Evolutionary conservation across 2,888 invertebrate genomes (phyloP).

Genomic region (Noctuana brunneofusca): DNA sequence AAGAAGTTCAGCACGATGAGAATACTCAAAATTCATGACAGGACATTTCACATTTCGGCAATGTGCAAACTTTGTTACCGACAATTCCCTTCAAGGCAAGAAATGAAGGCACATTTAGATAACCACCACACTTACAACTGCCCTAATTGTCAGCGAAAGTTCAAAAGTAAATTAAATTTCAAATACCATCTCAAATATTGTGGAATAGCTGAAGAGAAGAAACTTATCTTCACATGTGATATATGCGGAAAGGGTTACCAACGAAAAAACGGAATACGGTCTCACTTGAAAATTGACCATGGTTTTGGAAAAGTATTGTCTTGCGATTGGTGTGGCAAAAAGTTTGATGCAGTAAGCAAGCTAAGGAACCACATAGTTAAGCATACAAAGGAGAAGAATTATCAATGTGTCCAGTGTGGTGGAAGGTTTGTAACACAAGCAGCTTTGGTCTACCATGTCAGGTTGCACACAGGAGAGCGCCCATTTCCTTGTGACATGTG

Average conservation of each 20-base stretch:
- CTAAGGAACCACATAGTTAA: constrained; percentile 66
- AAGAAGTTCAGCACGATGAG: constrained; percentile 63
- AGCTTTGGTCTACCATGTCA: constrained; percentile 63
- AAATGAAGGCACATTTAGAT: constrained; percentile 57
- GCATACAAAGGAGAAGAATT: constrained; percentile 69
- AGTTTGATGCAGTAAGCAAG: constrained; percentile 64
- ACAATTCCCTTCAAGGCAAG: constrained; percentile 60
- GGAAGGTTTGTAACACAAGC: constrained; percentile 66
- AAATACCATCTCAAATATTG: constrained; percentile 60
- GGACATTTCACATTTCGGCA: constrained; percentile 54
- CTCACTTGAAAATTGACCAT: constrained; percentile 63
- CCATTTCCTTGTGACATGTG: constrained; percentile 70
- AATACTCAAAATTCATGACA: constrained; percentile 58
- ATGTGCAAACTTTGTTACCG: constrained; percentile 61
- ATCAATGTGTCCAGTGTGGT: constrained; percentile 62
- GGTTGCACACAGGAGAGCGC: constrained; percentile 70
- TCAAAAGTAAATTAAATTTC: constrained; percentile 55
- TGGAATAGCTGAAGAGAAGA: constrained; percentile 45
- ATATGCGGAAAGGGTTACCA: constrained; percentile 64
- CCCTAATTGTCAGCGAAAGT: constrained; percentile 55
- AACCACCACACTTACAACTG: constrained; percentile 62
- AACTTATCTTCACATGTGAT: constrained; percentile 60
- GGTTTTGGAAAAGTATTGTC: constrained; percentile 58
- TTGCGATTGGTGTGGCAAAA: constrained; percentile 70
- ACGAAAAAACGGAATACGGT: constrained; percentile 57